Conservation (phyloP, 2,888 invertebrate genomes). For the Nemotelus nigrinus region DNA sequence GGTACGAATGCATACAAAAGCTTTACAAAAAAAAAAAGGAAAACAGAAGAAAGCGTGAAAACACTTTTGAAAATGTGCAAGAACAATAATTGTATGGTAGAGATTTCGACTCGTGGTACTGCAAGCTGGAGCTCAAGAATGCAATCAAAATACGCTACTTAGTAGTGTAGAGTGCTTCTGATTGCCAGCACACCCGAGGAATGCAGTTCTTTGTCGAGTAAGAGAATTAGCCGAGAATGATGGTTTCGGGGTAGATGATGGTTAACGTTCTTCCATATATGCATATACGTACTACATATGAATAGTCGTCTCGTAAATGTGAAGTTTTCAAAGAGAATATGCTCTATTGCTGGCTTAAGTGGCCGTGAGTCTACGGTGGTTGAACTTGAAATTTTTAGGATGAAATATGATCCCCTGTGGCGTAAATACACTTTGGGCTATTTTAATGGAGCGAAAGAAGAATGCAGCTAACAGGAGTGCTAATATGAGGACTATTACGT, state of each 20-base stretch:
- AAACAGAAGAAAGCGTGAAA: slow-evolving; percentile 7
- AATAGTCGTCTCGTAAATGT: background rate
- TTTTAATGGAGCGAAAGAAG: too few relatives aligned
- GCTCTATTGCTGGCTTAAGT: background rate
- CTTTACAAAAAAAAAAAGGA: background rate
- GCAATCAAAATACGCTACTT: slow-evolving; percentile 34
- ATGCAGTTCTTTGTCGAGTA: background rate
- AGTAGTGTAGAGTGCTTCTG: slow-evolving; percentile 22
- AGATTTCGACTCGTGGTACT: background rate
- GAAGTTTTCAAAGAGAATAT: too few relatives aligned
- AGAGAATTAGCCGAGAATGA: slow-evolving; percentile 24
- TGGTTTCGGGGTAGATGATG: background rate
- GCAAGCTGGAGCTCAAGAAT: background rate
- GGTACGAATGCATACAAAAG: slow-evolving; percentile 14
- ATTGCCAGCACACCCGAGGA: slow-evolving; percentile 12
- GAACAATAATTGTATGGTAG: background rate
- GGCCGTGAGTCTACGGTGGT: background rate
- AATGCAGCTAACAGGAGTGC: too few relatives aligned
- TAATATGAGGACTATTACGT: too few relatives aligned
- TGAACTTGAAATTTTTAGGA: background rate
- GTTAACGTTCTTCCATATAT: background rate
- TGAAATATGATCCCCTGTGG: background rate
- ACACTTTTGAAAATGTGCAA: slow-evolving; percentile 20
- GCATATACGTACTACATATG: background rate
- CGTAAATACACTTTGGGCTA: too few relatives aligned